Evolutionary conservation across 1,140 invertebrate species (phyloP).

Genomic region (Pseudomyrmex gracilis): DNA sequence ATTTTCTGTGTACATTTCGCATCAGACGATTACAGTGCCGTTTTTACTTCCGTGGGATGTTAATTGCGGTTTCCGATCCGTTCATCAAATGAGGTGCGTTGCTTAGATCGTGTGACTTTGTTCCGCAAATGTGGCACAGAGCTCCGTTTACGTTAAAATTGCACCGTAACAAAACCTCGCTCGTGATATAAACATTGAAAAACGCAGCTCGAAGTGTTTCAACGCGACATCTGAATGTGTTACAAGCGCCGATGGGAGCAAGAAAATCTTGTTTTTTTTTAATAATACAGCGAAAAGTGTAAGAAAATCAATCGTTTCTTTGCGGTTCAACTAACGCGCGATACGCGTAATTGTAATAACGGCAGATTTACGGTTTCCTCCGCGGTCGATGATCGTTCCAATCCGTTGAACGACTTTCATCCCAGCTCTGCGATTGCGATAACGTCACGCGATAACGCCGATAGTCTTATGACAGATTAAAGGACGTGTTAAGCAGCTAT

Average conservation of each 20-base stretch:
- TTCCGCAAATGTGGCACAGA: background rate
- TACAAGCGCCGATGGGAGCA: background rate
- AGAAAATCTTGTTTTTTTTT: background rate
- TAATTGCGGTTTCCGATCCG: slow-evolving; percentile 23
- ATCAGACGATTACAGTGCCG: slow-evolving; percentile 35
- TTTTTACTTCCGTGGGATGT: slow-evolving; percentile 30
- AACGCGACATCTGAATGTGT: background rate
- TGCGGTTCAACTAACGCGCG: slow-evolving; percentile 26
- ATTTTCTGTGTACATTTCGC: slow-evolving; percentile 45
- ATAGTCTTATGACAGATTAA: background rate
- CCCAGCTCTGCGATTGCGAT: slow-evolving; percentile 7
- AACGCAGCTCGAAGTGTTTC: slow-evolving; percentile 4
- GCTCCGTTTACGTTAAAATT: background rate
- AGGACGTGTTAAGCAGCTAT: background rate
- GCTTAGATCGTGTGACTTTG: background rate
- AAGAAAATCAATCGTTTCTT: slow-evolving; percentile 43
- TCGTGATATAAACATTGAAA: background rate
- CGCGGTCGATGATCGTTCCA: slow-evolving; percentile 25
- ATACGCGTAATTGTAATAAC: slow-evolving; percentile 35
- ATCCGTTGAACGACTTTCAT: slow-evolving; percentile 36
- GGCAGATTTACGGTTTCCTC: slow-evolving; percentile 19
- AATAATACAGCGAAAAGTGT: background rate
- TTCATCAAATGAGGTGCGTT: background rate
- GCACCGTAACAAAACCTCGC: background rate
- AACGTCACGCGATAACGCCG: slow-evolving; percentile 21